Percentiles rank a stretch among this genome's conserved stretches.
These are phyloP conservation scores for Pardosa pseudoannulata DNA, from an alignment of 2,888 invertebrate genomes.

Conservation along the genomic window DNA sequence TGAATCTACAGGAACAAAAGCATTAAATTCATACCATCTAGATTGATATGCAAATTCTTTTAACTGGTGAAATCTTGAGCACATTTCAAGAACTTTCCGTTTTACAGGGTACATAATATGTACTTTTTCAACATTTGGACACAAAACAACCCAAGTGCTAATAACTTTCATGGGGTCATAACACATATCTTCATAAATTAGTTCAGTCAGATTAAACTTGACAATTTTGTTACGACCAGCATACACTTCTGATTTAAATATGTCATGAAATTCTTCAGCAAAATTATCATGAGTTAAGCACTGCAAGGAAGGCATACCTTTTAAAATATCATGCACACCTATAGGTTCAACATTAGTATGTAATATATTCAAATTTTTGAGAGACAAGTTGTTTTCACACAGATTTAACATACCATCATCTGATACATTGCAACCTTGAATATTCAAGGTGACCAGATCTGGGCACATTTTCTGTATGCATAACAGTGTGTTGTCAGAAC, in stretches of 20 bases:
- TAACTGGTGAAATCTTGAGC: slow-evolving; percentile 26
- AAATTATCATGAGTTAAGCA: slow-evolving; percentile 8
- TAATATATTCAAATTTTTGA: slow-evolving; percentile 18
- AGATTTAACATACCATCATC: slow-evolving; percentile 21
- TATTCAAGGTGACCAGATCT: slow-evolving; percentile 14
- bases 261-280: not conserved
- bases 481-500: not conserved
- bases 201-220: slow-evolving; percentile 19
- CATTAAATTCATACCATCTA: not conserved
- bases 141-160: slow-evolving; percentile 13
- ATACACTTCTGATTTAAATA: not conserved
- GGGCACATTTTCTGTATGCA: slow-evolving; percentile 27
- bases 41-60: slow-evolving; percentile 1
- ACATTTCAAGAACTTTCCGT: not conserved
- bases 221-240: not conserved
- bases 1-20: not conserved
- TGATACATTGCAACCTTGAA: slow-evolving; percentile 8
- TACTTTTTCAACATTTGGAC: slow-evolving; percentile 22
- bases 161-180: not conserved
- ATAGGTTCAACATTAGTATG: not conserved
- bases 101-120: not conserved
- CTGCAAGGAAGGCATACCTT: slow-evolving; percentile 17
- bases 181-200: not conserved
- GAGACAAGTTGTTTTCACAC: not conserved
- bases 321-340: slow-evolving; percentile 8